These are phyloP conservation scores for Gopherus evgoodei DNA, from an alignment of 2,113 vertebrate genomes.

Conservation along the genomic window DNA sequence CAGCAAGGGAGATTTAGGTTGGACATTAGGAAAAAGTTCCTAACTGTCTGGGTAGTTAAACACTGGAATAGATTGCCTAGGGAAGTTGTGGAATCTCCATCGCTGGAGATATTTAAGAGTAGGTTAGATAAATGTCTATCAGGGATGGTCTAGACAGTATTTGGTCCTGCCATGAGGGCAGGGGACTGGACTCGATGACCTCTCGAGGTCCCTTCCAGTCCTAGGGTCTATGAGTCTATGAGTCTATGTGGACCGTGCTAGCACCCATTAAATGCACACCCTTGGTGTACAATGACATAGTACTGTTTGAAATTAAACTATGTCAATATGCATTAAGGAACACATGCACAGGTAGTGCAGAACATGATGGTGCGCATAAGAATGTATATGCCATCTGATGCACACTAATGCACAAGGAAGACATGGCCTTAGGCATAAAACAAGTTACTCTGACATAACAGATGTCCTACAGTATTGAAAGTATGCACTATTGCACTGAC, in stretches of 20 bases:
- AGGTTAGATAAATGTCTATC: too few relatives aligned
- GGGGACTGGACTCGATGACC: too few relatives aligned
- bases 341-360: background rate
- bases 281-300: background rate
- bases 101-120: too few relatives aligned
- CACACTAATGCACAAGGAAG: background rate
- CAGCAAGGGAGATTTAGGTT: too few relatives aligned
- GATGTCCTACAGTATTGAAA: background rate
- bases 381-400: background rate
- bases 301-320: background rate
- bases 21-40: too few relatives aligned
- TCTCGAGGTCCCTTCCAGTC: too few relatives aligned
- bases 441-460: background rate
- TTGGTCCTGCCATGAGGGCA: too few relatives aligned
- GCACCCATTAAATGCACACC: background rate
- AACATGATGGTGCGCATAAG: background rate
- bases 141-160: too few relatives aligned
- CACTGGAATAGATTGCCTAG: too few relatives aligned
- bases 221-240: too few relatives aligned
- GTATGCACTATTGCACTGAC: background rate
- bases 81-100: too few relatives aligned
- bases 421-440: background rate
- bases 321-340: background rate
- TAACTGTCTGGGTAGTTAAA: too few relatives aligned
- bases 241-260: background rate